phyloP scores from a whole-genome alignment of 1,140 invertebrate species.

The Sitophilus oryzae region DNA sequence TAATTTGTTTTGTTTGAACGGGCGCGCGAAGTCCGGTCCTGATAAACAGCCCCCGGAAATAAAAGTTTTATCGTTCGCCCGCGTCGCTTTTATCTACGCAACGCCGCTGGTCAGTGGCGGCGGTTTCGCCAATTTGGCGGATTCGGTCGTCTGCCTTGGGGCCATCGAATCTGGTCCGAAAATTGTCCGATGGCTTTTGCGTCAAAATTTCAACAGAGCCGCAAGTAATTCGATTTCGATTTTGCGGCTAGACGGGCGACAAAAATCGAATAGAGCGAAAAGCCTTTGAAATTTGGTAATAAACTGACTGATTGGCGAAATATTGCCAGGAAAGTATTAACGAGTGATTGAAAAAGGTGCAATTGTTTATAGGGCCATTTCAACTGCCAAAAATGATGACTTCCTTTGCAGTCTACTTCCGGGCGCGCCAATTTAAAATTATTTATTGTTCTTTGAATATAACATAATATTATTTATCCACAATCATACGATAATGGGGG shows the following conservation, averaged over 20 bases:
- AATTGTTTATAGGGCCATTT: no score
- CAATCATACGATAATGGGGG: no score
- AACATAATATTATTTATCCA: no score
- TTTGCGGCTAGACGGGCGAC: not conserved
- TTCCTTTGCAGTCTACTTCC: no score
- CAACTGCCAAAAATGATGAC: no score
- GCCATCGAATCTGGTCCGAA: not conserved
- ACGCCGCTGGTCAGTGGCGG: not conserved
- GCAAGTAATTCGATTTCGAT: not conserved
- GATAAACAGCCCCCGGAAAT: constrained; percentile 9
- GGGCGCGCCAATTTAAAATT: no score
- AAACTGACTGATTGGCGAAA: no score
- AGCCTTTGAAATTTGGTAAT: no score
- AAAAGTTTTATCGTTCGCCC: constrained; percentile 5
- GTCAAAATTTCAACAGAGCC: not conserved
- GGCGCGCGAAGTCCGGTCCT: constrained; percentile 3
- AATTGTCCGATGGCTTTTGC: not conserved
- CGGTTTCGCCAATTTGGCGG: not conserved
- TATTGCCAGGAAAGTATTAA: no score
- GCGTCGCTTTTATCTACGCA: not conserved
- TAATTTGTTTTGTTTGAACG: constrained; percentile 8
- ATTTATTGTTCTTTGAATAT: no score
- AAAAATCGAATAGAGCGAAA: no score
- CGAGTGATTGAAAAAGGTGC: no score
- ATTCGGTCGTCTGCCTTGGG: not conserved